Percentiles rank a stretch among this genome's conserved stretches.
Conservation (phyloP, 2,888 invertebrate genomes). For the Apotomis betuletana region DNA sequence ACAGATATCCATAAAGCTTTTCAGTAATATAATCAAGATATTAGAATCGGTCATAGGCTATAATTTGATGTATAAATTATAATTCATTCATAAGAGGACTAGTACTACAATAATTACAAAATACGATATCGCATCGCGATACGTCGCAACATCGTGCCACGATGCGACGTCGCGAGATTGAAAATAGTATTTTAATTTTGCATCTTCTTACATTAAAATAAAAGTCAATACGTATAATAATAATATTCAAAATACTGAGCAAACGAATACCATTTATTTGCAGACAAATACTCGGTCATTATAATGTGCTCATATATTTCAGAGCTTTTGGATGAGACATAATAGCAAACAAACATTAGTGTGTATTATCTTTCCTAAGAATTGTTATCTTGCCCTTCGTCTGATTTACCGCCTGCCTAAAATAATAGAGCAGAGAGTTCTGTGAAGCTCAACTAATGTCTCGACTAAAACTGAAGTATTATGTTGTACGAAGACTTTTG, state of each 20-base stretch:
- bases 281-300: slow-evolving; percentile 4
- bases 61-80: too few species aligned
- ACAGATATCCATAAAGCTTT: too few species aligned
- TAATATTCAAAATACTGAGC: background rate
- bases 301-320: slow-evolving; percentile 37
- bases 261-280: background rate
- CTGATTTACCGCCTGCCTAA: slow-evolving; percentile 39
- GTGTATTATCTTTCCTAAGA: slow-evolving; percentile 39
- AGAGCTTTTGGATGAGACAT: slow-evolving; percentile 26
- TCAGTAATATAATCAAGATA: too few species aligned
- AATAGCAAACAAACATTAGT: slow-evolving; percentile 33
- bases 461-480: slow-evolving; percentile 23
- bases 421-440: slow-evolving; percentile 36
- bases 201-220: too few species aligned
- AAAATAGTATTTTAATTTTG: too few species aligned
- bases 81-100: too few species aligned
- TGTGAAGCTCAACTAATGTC: slow-evolving; percentile 22
- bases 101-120: too few species aligned
- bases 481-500: slow-evolving; percentile 1
- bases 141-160: too few species aligned
- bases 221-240: too few species aligned
- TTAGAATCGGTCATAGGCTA: too few species aligned
- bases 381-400: slow-evolving; percentile 36
- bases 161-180: too few species aligned
- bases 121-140: too few species aligned